Percentiles rank a stretch among this genome's conserved stretches.
Conservation (phyloP, 2,113 vertebrate species). For the Oriolus oriolus region DNA sequence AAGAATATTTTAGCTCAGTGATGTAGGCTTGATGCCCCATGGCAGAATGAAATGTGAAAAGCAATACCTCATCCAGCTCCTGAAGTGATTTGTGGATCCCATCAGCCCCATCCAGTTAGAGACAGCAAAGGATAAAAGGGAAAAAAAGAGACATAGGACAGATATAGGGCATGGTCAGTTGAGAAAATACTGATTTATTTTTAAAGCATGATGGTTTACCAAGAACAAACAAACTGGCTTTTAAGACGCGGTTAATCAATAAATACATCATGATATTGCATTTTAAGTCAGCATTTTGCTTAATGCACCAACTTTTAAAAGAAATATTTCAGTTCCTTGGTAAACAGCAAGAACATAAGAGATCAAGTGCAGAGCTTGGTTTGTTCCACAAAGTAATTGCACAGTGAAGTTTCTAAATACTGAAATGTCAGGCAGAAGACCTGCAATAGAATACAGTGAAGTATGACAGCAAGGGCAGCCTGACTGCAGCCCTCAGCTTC, state of each 20-base stretch:
- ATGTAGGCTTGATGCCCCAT: background rate
- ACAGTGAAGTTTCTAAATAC: background rate
- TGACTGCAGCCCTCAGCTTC: background rate
- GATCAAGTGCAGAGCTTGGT: background rate
- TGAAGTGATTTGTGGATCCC: constrained; percentile 83
- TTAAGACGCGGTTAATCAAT: background rate
- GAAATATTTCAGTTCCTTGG: constrained; percentile 18
- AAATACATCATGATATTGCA: background rate
- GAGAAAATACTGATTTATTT: constrained; percentile 40
- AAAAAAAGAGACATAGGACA: constrained; percentile 74
- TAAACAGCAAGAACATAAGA: background rate
- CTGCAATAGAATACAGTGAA: background rate
- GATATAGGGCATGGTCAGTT: constrained; percentile 66
- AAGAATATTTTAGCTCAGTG: background rate
- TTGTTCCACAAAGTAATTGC: background rate
- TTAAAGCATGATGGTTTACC: constrained; percentile 43
- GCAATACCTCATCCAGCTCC: constrained; percentile 98
- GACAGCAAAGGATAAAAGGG: constrained; percentile 63
- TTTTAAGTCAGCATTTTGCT: background rate
- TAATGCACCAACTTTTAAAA: background rate
- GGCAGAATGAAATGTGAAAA: constrained; percentile 42
- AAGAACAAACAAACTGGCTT: constrained; percentile 33
- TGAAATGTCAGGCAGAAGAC: background rate
- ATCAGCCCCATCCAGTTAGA: constrained; percentile 82
- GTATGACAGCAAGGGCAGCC: background rate